Conservation (phyloP, 2,113 vertebrate species). For the rat (Rattus norvegicus) region GRCr8 NC_086024.1:120167501-120168000, state of each 20-base stretch:
- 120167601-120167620: neutral
- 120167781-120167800: neutral
- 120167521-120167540: neutral
- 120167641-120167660: neutral
- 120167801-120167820: neutral
- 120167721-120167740: neutral
- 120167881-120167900: neutral
- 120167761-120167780: neutral
- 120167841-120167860: neutral
- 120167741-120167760: neutral
- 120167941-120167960: neutral
- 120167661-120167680: neutral
- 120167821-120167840: neutral
- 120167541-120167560: neutral
- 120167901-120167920: neutral
- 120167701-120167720: neutral
- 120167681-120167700: neutral
- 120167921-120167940: too few species aligned
- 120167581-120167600: neutral
- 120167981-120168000: neutral
- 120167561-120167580: neutral
- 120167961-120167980: too few species aligned
- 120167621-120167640: neutral
- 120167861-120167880: neutral
- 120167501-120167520: fast-evolving